Evolutionary conservation across 2,888 invertebrate species (phyloP).

Genomic region (Cetonia aurata): DNA sequence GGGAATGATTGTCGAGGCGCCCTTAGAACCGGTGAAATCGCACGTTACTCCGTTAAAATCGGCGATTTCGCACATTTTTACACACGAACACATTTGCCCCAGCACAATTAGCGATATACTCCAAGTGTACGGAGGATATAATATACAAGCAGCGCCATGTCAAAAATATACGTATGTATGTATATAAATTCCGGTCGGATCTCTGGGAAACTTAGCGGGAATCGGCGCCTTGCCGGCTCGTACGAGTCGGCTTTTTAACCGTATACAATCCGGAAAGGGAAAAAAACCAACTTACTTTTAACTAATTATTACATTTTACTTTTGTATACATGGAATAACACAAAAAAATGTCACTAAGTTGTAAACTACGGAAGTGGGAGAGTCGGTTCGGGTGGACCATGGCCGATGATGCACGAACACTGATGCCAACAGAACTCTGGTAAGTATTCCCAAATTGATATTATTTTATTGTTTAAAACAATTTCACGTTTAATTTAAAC

Average conservation of each 20-base stretch:
- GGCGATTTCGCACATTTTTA: constrained; percentile 28
- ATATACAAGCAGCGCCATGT: constrained; percentile 54
- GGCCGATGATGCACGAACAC: constrained; percentile 29
- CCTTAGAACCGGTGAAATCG: constrained; percentile 14
- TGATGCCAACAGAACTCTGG: constrained; percentile 1
- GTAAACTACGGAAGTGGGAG: constrained; percentile 61
- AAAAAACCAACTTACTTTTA: constrained; percentile 56
- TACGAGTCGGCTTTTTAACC: constrained; percentile 17
- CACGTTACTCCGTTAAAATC: constrained; percentile 18
- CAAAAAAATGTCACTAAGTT: constrained; percentile 65
- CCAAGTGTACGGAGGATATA: constrained; percentile 28
- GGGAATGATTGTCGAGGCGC: background rate
- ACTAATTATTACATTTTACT: constrained; percentile 65
- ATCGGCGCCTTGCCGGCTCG: background rate
- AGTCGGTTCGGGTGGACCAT: constrained; percentile 50
- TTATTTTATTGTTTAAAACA: background rate
- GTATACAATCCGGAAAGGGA: constrained; percentile 35
- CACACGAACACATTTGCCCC: constrained; percentile 16
- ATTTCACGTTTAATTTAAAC: background rate
- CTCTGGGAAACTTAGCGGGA: constrained; percentile 13
- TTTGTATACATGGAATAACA: constrained; percentile 69
- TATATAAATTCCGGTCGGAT: constrained; percentile 35
- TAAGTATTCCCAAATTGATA: background rate
- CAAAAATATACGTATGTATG: constrained; percentile 46
- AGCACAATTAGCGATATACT: constrained; percentile 47